Base-by-base conservation (phyloP, 2,888 invertebrate genomes). In the Steinernema scapterisci region DNA sequence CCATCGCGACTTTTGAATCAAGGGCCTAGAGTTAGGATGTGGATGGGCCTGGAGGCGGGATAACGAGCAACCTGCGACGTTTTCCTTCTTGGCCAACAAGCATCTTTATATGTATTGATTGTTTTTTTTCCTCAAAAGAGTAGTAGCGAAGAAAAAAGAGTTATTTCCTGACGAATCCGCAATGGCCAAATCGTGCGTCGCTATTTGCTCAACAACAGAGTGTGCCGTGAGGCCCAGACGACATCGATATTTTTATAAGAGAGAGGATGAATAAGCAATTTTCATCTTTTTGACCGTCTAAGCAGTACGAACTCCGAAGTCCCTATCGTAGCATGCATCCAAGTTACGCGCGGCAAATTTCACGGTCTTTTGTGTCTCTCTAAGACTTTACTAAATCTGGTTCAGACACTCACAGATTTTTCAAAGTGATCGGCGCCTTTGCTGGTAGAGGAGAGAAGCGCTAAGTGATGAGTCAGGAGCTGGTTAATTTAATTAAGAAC, bases 81-180 rank as follows among this genome's bases (percentile, higher is more conserved):
- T 63, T 13, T 63, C 31, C 63, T 63, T 63, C 27, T 63, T 27
- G 63, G 27, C 63, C 63, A 27, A 63, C 27, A 63, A 63, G 54
- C 54, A 54, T 54, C 54, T 54, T 54, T 63, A 63, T 63, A 63
- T 63, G 63, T 63, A 63, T 63, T 63, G 63, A 63, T 63, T 63
- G 63, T 63, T 63, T 54, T 48, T 38, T 54, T 63, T 63, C 63
- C 63, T 63, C 63, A 63, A 63, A 63, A 63, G 63, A 63, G 63
- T 63, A 63, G 63, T 31, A 25, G 63, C 63, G 38, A 63, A 25
- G 63, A 63, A 63, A 63, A 63, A 63, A 63, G 63, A 63, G 63
- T 63, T 63, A 31, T 63, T 63, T 63, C 63, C 63, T 63, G 63
- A 63, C 63, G 63, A 63, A 63, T 63, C 63, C 63, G 63, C 63